Evolutionary conservation across 2,888 invertebrate species (phyloP).

Genomic region (Tupiocoris notatus): DNA sequence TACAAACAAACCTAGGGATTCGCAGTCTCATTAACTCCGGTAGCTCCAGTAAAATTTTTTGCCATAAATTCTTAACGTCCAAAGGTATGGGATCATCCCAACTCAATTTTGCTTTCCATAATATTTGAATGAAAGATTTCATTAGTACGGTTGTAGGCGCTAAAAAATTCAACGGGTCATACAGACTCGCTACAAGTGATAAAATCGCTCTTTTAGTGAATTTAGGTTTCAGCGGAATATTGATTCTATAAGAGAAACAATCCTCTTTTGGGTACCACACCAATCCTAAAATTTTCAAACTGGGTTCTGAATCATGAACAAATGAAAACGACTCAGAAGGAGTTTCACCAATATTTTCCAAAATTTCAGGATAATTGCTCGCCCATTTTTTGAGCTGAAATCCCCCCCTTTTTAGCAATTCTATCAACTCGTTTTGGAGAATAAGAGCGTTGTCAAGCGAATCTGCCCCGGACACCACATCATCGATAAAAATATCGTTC

Average conservation of each 20-base stretch:
- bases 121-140: constrained; percentile 3
- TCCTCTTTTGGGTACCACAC: constrained; percentile 44
- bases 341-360: not conserved
- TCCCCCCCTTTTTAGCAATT: not conserved
- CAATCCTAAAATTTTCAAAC: constrained; percentile 46
- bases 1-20: not conserved
- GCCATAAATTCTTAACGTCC: not conserved
- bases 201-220: constrained; percentile 47
- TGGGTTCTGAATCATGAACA: constrained; percentile 6
- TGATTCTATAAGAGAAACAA: constrained; percentile 39
- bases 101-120: not conserved
- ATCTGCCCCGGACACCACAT: not conserved
- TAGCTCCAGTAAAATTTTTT: not conserved
- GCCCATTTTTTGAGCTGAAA: constrained; percentile 36
- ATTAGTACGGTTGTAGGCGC: not conserved
- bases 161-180: constrained; percentile 9
- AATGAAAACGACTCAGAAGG: not conserved
- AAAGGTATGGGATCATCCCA: not conserved
- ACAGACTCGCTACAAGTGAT: constrained; percentile 27
- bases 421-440: not conserved
- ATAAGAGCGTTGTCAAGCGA: not conserved
- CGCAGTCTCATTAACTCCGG: not conserved
- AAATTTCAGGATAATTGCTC: constrained; percentile 18
- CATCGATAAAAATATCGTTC: constrained; percentile 7
- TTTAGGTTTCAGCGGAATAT: not conserved